These are phyloP conservation scores for Dryas iulia DNA, from an alignment of 1,140 invertebrate genomes.

Conservation along the genomic window DNA sequence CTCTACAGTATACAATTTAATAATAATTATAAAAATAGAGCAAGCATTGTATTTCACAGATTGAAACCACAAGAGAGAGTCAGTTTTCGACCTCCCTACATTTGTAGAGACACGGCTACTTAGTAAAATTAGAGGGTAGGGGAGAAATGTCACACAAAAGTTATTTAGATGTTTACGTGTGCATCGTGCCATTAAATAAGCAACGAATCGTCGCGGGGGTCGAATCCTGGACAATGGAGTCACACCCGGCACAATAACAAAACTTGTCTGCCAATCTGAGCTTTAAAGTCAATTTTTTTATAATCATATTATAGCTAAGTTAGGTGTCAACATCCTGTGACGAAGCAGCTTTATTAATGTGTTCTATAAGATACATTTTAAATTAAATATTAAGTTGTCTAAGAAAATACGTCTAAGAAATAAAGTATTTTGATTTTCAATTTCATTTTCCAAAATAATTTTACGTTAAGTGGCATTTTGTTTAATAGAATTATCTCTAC, in stretches of 20 bases:
- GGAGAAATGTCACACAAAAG: slow-evolving; percentile 74
- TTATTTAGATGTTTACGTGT: slow-evolving; percentile 80
- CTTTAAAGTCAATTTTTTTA: slow-evolving; percentile 40
- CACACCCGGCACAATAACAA: slow-evolving; percentile 65
- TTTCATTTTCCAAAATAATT: too few relatives aligned
- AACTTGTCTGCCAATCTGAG: slow-evolving; percentile 47
- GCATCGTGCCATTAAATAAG: slow-evolving; percentile 77
- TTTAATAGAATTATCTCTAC: too few relatives aligned
- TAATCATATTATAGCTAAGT: background rate
- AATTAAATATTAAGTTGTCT: too few relatives aligned
- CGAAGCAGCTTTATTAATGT: background rate
- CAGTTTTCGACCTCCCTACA: slow-evolving; percentile 39
- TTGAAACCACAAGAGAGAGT: slow-evolving; percentile 9
- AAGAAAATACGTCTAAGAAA: too few relatives aligned
- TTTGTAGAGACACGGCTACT: slow-evolving; percentile 70
- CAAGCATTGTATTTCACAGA: slow-evolving; percentile 1
- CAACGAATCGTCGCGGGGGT: slow-evolving; percentile 66
- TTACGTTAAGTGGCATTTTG: too few relatives aligned
- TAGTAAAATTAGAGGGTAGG: slow-evolving; percentile 75
- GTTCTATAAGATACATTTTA: too few relatives aligned
- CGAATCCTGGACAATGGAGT: slow-evolving; percentile 62
- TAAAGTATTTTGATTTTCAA: too few relatives aligned
- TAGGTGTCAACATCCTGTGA: background rate
- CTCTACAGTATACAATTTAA: background rate
- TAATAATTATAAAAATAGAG: slow-evolving; percentile 1